These are phyloP conservation scores for Mesorhabditis belari DNA, from an alignment of 2,888 invertebrate genomes.

Conservation along the genomic window DNA sequence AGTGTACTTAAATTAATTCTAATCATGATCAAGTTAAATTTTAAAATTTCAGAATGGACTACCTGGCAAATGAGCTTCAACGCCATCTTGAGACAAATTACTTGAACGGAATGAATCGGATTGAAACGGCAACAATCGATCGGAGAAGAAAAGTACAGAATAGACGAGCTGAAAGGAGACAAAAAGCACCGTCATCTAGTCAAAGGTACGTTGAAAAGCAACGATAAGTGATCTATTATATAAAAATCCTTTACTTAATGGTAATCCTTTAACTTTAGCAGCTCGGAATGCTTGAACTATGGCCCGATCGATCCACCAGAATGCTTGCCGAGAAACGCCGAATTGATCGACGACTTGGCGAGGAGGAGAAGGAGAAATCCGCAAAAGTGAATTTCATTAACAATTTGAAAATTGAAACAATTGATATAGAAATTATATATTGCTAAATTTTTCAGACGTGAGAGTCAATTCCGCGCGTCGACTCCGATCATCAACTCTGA, in stretches of 20 bases:
- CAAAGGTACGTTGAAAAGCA: too few relatives aligned
- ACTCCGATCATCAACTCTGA: not conserved
- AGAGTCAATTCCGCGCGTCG: not conserved
- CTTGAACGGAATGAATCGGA: too few relatives aligned
- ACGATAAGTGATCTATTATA: too few relatives aligned
- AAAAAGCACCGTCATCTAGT: not conserved
- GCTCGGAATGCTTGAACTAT: slow-evolving; percentile 37
- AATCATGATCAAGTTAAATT: too few relatives aligned
- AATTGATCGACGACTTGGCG: slow-evolving; percentile 4
- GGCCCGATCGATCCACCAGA: slow-evolving; percentile 38
- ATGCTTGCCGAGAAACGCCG: slow-evolving; percentile 16
- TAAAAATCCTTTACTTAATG: too few relatives aligned
- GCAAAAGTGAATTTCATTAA: not conserved
- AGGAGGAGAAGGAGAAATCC: not conserved
- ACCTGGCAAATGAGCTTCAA: not conserved
- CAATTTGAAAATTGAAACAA: not conserved
- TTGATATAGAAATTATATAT: not conserved
- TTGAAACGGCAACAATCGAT: not conserved
- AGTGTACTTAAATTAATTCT: too few relatives aligned
- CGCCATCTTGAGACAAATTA: not conserved
- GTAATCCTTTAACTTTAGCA: too few relatives aligned
- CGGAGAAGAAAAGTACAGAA: not conserved
- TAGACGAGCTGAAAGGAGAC: not conserved
- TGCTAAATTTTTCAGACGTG: not conserved
- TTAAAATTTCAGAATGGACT: not conserved